Evolutionary conservation across 2,797 vertebrate species (phyloP).

Genomic region (Pipistrellus nathusii): DNA sequence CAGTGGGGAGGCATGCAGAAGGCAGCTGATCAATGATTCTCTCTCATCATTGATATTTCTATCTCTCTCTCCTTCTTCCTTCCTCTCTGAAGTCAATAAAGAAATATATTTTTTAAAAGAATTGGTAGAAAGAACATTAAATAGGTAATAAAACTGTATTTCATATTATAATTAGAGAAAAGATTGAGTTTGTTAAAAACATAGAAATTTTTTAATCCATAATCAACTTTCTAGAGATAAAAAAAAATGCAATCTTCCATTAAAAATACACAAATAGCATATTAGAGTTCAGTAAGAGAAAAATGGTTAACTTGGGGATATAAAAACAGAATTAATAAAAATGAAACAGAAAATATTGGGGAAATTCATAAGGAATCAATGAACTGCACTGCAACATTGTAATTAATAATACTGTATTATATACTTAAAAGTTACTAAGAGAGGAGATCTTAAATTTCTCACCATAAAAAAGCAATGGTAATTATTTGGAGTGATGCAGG

Average conservation of each 20-base stretch:
- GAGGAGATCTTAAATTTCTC: neutral
- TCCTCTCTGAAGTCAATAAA: too few species aligned
- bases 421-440: neutral
- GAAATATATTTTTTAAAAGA: too few species aligned
- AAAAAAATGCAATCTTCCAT: neutral
- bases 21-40: too few species aligned
- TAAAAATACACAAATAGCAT: neutral
- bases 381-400: neutral
- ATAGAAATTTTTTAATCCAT: neutral
- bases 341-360: neutral
- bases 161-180: neutral
- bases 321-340: neutral
- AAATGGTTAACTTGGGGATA: neutral
- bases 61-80: too few species aligned
- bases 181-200: neutral
- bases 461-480: neutral
- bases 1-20: too few species aligned
- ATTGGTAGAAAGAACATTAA: neutral
- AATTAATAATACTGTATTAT: neutral
- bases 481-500: neutral
- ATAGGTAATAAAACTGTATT: neutral
- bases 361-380: neutral
- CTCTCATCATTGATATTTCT: too few species aligned
- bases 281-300: neutral
- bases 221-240: neutral